Evolutionary conservation across 2,888 invertebrate species (phyloP).

Genomic region (Drosophila borealis): DNA sequence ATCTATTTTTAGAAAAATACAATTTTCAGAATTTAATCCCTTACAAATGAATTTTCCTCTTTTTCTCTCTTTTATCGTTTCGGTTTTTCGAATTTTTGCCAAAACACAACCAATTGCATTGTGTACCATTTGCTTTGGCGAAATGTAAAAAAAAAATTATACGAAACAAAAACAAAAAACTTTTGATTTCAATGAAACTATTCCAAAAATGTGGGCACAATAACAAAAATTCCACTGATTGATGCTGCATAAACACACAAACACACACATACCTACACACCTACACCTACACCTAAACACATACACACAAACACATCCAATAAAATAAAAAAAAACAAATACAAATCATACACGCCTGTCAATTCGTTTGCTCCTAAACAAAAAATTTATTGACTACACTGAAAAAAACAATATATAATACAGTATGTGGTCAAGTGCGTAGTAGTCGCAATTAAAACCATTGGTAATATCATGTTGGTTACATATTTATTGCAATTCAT

Average conservation of each 20-base stretch:
- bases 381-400: conserved; percentile 47
- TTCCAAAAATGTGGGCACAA: conserved; percentile 62
- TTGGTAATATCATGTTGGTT: conserved; percentile 99
- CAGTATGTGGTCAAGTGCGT: conserved; percentile 99
- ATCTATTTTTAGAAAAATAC: conserved; percentile 40
- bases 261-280: conserved; percentile 23
- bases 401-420: conserved; percentile 33
- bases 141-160: conserved; percentile 24
- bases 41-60: conserved; percentile 67
- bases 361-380: conserved; percentile 46
- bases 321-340: conserved; percentile 18
- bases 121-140: conserved; percentile 40
- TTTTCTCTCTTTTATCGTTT: conserved; percentile 66
- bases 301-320: conserved; percentile 11
- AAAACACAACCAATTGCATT: conserved; percentile 47
- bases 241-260: conserved; percentile 58
- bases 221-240: conserved; percentile 51
- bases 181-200: conserved; percentile 64
- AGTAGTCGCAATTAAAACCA: conserved; percentile 99
- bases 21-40: conserved; percentile 44
- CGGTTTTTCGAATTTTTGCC: conserved; percentile 59
- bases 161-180: conserved; percentile 25
- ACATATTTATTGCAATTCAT: conserved; percentile 99
- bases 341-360: conserved; percentile 45
- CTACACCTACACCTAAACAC: neutral